These are phyloP conservation scores for Danio choprae DNA, from an alignment of 2,797 vertebrate species.

Conservation along the genomic window DNA sequence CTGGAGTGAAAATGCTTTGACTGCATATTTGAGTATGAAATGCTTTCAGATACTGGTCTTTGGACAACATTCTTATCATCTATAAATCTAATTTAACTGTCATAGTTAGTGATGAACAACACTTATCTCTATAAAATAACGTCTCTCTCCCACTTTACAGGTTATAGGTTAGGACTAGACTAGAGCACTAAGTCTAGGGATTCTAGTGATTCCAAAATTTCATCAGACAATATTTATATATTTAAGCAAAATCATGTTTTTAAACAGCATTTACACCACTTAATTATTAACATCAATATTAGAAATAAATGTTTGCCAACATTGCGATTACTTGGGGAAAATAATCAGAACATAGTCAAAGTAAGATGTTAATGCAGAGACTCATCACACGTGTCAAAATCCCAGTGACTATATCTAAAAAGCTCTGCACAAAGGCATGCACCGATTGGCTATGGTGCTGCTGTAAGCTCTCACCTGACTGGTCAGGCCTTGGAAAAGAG, in stretches of 20 bases:
- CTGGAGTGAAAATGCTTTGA: not conserved
- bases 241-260: not conserved
- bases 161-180: not conserved
- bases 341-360: not conserved
- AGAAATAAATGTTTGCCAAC: not conserved
- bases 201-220: not conserved
- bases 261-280: not conserved
- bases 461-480: constrained; percentile 81
- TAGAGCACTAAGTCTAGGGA: not conserved
- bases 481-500: constrained; percentile 87
- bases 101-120: no score
- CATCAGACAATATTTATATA: not conserved
- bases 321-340: not conserved
- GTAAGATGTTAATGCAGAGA: not conserved
- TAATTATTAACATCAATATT: not conserved
- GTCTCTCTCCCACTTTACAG: not conserved
- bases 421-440: not conserved
- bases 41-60: not conserved
- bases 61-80: not conserved
- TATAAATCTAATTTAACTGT: not conserved
- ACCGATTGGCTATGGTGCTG: not conserved
- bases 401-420: not conserved
- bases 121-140: no score
- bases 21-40: not conserved
- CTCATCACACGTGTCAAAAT: not conserved